Conservation (phyloP, 2,888 invertebrate species). For the Empis stercorea region DNA sequence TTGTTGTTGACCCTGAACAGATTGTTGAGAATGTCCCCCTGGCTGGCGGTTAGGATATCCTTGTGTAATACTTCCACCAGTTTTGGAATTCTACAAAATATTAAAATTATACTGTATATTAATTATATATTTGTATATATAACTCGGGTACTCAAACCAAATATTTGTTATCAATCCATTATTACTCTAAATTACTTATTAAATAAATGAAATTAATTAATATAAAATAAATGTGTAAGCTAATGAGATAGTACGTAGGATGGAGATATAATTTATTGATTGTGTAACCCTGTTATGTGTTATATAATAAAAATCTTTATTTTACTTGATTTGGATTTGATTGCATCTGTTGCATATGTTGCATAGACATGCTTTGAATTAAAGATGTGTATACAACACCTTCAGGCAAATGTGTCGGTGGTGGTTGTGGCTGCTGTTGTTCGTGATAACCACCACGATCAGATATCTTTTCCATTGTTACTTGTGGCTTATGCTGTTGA, state of each 20-base stretch:
- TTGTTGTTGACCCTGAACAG: conserved; percentile 13
- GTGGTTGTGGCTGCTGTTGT: conserved; percentile 25
- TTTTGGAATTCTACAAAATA: conserved; percentile 47
- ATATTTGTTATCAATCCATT: too few relatives aligned
- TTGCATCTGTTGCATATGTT: conserved; percentile 8
- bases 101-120: neutral
- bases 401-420: conserved; percentile 27
- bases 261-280: too few relatives aligned
- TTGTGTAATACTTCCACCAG: conserved; percentile 71
- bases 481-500: conserved; percentile 24
- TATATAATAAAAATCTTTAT: neutral
- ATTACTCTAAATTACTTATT: too few relatives aligned
- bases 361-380: conserved; percentile 19
- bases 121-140: too few relatives aligned
- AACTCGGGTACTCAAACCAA: too few relatives aligned
- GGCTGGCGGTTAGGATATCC: conserved; percentile 54
- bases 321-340: conserved; percentile 8
- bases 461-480: conserved; percentile 33
- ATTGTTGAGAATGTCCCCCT: conserved; percentile 22
- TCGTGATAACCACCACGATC: conserved; percentile 30
- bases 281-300: too few relatives aligned
- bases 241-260: too few relatives aligned
- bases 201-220: too few relatives aligned
- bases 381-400: conserved; percentile 30
- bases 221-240: too few relatives aligned